Base-by-base conservation (phyloP, 1,140 invertebrate genomes). In the Scaptomyza hsui region DNA sequence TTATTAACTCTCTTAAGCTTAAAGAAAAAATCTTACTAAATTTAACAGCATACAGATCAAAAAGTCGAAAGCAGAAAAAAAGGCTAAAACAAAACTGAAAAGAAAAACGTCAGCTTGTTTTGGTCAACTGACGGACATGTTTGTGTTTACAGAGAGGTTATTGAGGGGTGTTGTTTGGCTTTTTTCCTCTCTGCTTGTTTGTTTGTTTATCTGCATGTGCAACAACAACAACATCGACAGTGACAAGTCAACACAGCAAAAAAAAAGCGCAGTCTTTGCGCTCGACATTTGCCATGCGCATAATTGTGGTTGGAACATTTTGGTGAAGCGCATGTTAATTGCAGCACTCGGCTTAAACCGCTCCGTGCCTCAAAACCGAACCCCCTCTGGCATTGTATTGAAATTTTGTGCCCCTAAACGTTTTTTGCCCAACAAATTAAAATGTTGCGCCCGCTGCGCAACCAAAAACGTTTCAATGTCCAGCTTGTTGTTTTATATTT, bases 231-330 rank as follows among this genome's bases (percentile, higher is more conserved):
- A 56, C 15, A 48, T 4, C 12, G 53, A 47, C 44, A 62, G 51
- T 10, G 32, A 12, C 12, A 41, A 44, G 80, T 52, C 75, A 81
- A 80, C 79, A 51, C 52, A 44, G 29, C 9, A 37, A 47, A 10
- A 18, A 51, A 68, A 68, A 69, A 68, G 51, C 71, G 78, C 69
- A 77, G 53, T 61, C 47, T 64, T 42, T 72, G 52, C 57, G 42
- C 44, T 57, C 65, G 56, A 51, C 60, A 70, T 81, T 81, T 82
- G 69, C 35, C 70, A 63, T 53, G 65, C 57, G 51, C 79, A 78
- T 82, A 83, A 82, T 83, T 82, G 63, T 24, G 32, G 61, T 48
- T 42, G 59, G 32, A 60, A 49, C 53, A 60, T 60, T 52, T 67
- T 15, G 65, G 48, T 60, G 52, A 37, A 9, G 64, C 55, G 64